phyloP scores from a whole-genome alignment of 1,140 invertebrate species.

The Cydia fagiglandana region DNA sequence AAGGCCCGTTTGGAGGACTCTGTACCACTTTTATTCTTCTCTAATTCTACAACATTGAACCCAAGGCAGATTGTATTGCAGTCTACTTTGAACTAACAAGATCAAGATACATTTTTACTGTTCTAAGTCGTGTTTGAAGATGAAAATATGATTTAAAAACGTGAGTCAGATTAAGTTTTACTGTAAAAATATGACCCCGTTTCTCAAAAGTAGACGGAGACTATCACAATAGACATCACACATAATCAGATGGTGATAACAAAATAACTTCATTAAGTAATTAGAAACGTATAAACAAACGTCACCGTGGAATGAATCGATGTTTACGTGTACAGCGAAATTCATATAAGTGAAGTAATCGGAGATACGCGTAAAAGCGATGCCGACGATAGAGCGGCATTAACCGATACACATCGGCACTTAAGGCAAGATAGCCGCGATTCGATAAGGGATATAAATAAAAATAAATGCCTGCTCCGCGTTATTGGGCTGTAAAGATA shows the following conservation, averaged over 20 bases:
- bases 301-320: neutral
- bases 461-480: slow-evolving; percentile 61
- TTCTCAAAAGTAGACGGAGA: neutral
- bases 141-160: slow-evolving; percentile 29
- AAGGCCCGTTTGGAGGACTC: slow-evolving; percentile 32
- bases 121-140: slow-evolving; percentile 20
- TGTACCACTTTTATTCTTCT: slow-evolving; percentile 15
- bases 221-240: slow-evolving; percentile 1
- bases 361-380: slow-evolving; percentile 46
- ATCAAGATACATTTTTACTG: slow-evolving; percentile 23
- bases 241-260: slow-evolving; percentile 9
- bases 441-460: slow-evolving; percentile 62
- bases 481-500: slow-evolving; percentile 56
- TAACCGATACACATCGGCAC: slow-evolving; percentile 62
- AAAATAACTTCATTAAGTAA: slow-evolving; percentile 4
- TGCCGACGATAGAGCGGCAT: slow-evolving; percentile 49
- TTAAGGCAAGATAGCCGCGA: slow-evolving; percentile 52
- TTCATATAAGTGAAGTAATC: slow-evolving; percentile 46
- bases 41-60: slow-evolving; percentile 9
- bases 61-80: neutral
- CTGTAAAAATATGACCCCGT: slow-evolving; percentile 18
- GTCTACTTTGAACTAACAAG: slow-evolving; percentile 4
- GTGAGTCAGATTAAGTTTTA: slow-evolving; percentile 25
- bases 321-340: slow-evolving; percentile 37
- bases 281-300: slow-evolving; percentile 2